Evolutionary conservation across 1,140 invertebrate genomes (phyloP), one percentile per base, ranked within the genome.

Genomic region (Battus philenor): DNA sequence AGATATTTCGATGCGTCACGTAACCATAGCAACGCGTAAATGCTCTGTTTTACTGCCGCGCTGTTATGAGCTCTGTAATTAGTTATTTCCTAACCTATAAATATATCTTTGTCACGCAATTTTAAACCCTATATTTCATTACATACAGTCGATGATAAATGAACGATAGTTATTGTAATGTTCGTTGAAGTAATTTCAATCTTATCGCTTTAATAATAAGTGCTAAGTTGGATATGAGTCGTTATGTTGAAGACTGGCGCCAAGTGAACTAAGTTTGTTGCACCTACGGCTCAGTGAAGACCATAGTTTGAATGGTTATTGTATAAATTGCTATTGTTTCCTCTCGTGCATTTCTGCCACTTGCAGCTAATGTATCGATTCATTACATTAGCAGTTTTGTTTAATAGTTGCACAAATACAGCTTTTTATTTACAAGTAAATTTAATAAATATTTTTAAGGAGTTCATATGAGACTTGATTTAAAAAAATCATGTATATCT

Each of bases 1-100:
- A n/a, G 18, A 20, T 2, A 20, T 20, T 20, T 20, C 2, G 18
- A 20, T 3, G 26, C 8, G 4, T 10, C 9, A 10, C 33, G 9
- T 18, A 17, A 32, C 61, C 57, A 68, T 66, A 27, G 64, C 57
- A 54, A 71, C 61, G 52, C 29, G 44, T 60, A 58, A 56, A 54
- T 59, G 34, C 54, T 62, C 47, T 54, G 60, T 52, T 65, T 70
- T 62, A 68, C 59, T 51, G 50, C 56, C 27, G 31, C 47, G 39
- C 59, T 55, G 54, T 64, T 64, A 59, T 47, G 45, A 50, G 29
- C 13, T 43, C 32, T 44, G 53, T 51, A 58, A 64, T 58, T 56
- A 56, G 51, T 44, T 33, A 16, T 39, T 16, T 24, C 17, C 51
- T 44, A 27, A 12, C 9, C 9, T 44, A 59, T 11, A 36, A 12